These are phyloP conservation scores for Autographa pulchrina DNA, from an alignment of 2,888 invertebrate genomes.

Conservation along the genomic window DNA sequence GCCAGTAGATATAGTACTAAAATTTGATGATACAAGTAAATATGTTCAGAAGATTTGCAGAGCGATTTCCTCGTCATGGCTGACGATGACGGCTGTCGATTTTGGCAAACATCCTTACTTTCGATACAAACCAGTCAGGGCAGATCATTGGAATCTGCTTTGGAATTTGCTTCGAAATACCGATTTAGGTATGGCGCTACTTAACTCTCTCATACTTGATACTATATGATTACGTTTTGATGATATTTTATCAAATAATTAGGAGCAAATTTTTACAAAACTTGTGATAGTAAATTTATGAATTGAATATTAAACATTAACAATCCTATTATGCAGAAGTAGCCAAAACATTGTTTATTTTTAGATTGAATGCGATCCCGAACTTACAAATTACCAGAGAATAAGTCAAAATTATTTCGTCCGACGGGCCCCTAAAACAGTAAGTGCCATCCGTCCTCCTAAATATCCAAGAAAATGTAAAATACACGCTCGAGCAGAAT, in stretches of 20 bases:
- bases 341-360: too few species aligned
- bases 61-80: background rate
- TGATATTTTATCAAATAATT: too few species aligned
- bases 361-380: too few species aligned
- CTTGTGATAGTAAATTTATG: too few species aligned
- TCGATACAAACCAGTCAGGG: background rate
- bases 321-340: too few species aligned
- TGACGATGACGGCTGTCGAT: background rate
- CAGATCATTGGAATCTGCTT: background rate
- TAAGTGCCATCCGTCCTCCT: background rate
- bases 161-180: too few species aligned
- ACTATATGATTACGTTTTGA: too few species aligned
- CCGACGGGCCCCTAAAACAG: background rate
- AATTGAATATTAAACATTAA: too few species aligned
- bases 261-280: too few species aligned
- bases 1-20: background rate
- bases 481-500: background rate
- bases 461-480: conserved; percentile 3
- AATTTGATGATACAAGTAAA: background rate
- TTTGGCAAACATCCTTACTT: background rate
- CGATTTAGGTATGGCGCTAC: too few species aligned
- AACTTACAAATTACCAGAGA: too few species aligned
- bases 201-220: too few species aligned
- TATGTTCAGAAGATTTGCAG: background rate
- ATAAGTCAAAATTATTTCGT: background rate